Evolutionary conservation across 2,113 vertebrate genomes (phyloP), one percentile per base, ranked within the genome.

Genomic region (Istiophorus platypterus): DNA sequence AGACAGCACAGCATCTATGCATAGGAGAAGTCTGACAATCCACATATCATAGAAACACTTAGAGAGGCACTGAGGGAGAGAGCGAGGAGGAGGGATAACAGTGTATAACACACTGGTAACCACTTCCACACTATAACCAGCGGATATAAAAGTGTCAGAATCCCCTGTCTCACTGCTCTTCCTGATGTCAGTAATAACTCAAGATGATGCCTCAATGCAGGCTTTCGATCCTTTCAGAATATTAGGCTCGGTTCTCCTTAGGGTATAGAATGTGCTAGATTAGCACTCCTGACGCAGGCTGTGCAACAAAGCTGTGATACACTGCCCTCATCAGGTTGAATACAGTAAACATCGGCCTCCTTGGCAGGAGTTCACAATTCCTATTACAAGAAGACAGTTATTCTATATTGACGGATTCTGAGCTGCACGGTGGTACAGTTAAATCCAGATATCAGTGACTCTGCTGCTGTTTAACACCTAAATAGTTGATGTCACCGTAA

Each of bases 291-390:
- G 15, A 22, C 9, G 2, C 5, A 24, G 9, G 65, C 74, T 69
- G 58, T 20, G 59, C 31, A 41, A 18, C 68, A 83, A 77, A 77
- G 72, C 51, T 89, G 82, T 79, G 71, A 62, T 47, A 64, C 68
- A 89, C 90, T 89, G 91, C 91, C 86, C 84, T 90, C 92, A 41
- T 77, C 88, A 92, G 92, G 90, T 3, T 10, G 9, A 72, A 86
- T 29, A 11, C 4, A 51, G 88, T 14, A 47, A 79, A 65, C 81
- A 88, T 79, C 18, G 0, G 7, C 18, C 20, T 4, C 24, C 5
- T 1, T 0, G 31, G 22, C 54, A 47, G 14, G 27, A 14, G 18
- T 34, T 56, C n/a, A 13, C 11, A 9, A 27, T 37, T 11, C 4
- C 15, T 29, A 8, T 2, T 2, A 24, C 13, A 29, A 29, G 57